Percentiles rank a stretch among this genome's conserved stretches.
Evolutionary conservation across 2,888 invertebrate genomes (phyloP).

Genomic region (Drosophila hamatofila): DNA sequence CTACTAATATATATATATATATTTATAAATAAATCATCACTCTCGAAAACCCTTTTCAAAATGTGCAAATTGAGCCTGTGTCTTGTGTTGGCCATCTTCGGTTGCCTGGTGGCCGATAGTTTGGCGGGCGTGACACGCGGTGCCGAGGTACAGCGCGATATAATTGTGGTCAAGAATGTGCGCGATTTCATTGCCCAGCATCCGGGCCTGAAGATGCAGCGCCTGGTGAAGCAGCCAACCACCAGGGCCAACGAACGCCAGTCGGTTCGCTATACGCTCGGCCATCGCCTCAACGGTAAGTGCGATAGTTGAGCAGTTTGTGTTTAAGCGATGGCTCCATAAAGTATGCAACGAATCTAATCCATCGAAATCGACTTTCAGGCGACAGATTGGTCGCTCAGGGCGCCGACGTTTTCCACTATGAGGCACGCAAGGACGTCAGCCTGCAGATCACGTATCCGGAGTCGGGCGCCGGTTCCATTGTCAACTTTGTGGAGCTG

Average conservation of each 20-base stretch:
- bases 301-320: background rate
- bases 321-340: background rate
- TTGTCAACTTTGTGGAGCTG: constrained; percentile 81
- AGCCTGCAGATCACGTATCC: constrained; percentile 82
- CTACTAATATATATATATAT: background rate
- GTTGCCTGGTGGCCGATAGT: constrained; percentile 48
- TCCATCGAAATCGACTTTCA: constrained; percentile 50
- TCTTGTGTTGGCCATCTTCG: constrained; percentile 54
- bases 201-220: constrained; percentile 72
- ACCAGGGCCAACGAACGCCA: constrained; percentile 35
- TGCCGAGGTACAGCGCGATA: constrained; percentile 45
- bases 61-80: constrained; percentile 65
- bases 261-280: constrained; percentile 79
- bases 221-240: constrained; percentile 62
- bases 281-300: constrained; percentile 78
- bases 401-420: constrained; percentile 71
- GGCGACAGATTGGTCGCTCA: constrained; percentile 82
- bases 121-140: constrained; percentile 40
- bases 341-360: constrained; percentile 20
- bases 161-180: constrained; percentile 76
- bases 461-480: constrained; percentile 70
- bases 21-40: background rate
- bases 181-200: constrained; percentile 70
- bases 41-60: background rate
- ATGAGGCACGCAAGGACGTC: constrained; percentile 77